Conservation (phyloP, 1,140 invertebrate species). For the Ephestia elutella region DNA sequence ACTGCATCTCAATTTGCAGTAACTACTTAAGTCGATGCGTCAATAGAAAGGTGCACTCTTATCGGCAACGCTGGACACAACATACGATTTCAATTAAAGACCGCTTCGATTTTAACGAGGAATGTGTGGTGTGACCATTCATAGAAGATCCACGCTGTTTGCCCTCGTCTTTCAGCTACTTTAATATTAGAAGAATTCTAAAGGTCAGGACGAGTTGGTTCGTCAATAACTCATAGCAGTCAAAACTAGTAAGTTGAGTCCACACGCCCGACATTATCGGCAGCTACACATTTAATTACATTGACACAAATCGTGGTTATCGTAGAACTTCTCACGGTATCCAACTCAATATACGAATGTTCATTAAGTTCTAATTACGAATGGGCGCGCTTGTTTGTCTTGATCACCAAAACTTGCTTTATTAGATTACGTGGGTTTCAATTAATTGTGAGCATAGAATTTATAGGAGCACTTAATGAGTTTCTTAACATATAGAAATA, state of each 20-base stretch:
- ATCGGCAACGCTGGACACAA: slow-evolving; percentile 57
- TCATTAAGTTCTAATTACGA: slow-evolving; percentile 74
- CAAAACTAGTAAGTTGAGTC: slow-evolving; percentile 59
- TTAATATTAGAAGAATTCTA: slow-evolving; percentile 14
- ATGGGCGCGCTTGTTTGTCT: slow-evolving; percentile 72
- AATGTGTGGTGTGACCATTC: slow-evolving; percentile 49
- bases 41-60: slow-evolving; percentile 46
- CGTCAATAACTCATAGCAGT: slow-evolving; percentile 53
- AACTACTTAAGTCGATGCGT: slow-evolving; percentile 42
- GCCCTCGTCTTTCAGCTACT: slow-evolving; percentile 21
- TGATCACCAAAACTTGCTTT: slow-evolving; percentile 68
- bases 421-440: slow-evolving; percentile 74
- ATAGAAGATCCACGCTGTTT: slow-evolving; percentile 31
- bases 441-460: slow-evolving; percentile 62
- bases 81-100: slow-evolving; percentile 71
- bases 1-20: slow-evolving; percentile 39
- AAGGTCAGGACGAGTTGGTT: slow-evolving; percentile 41
- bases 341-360: slow-evolving; percentile 68
- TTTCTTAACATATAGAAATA: background rate
- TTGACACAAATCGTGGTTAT: slow-evolving; percentile 72
- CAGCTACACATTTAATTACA: slow-evolving; percentile 71
- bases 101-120: slow-evolving; percentile 56
- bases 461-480: background rate
- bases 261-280: slow-evolving; percentile 61
- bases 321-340: slow-evolving; percentile 68